Percentiles rank a stretch among this genome's conserved stretches.
These are phyloP conservation scores for Halichondria panicea DNA, from an alignment of 37 sponge, comb jelly and placozoan species.

Conservation along the genomic window DNA sequence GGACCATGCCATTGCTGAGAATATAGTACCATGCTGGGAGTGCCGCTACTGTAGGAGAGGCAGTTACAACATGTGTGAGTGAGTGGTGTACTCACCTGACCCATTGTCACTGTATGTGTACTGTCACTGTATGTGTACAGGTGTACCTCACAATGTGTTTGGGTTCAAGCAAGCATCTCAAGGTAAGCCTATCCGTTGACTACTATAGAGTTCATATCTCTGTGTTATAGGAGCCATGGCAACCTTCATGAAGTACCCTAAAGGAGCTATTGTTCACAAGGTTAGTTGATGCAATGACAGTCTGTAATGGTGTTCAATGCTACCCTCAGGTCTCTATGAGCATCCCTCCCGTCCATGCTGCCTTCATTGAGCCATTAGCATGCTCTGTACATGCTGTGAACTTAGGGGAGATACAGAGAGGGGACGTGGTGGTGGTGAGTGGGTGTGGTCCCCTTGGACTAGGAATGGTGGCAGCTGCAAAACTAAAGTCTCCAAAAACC, in stretches of 20 bases:
- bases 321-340: conserved; percentile 49
- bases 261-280: conserved; percentile 46
- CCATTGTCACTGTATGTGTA: background rate
- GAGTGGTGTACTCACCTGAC: background rate
- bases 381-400: conserved; percentile 74
- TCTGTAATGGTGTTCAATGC: background rate
- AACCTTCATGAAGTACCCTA: conserved; percentile 67
- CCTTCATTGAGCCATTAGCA: conserved; percentile 69
- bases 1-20: conserved; percentile 63
- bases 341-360: conserved; percentile 71
- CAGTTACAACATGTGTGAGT: conserved; percentile 58
- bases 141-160: conserved; percentile 71
- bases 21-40: conserved; percentile 73
- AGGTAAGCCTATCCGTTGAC: conserved; percentile 25
- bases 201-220: background rate
- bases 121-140: conserved; percentile 7
- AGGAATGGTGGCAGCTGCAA: conserved; percentile 77
- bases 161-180: conserved; percentile 60
- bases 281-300: conserved; percentile 8
- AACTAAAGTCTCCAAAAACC: conserved; percentile 51
- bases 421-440: conserved; percentile 66
- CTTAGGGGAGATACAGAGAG: conserved; percentile 51
- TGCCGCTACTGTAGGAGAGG: conserved; percentile 66
- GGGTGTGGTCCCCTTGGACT: conserved; percentile 80
- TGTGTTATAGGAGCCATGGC: conserved; percentile 61